phyloP scores from a whole-genome alignment of 2,888 invertebrate species.

The Ellobium chinense region DNA sequence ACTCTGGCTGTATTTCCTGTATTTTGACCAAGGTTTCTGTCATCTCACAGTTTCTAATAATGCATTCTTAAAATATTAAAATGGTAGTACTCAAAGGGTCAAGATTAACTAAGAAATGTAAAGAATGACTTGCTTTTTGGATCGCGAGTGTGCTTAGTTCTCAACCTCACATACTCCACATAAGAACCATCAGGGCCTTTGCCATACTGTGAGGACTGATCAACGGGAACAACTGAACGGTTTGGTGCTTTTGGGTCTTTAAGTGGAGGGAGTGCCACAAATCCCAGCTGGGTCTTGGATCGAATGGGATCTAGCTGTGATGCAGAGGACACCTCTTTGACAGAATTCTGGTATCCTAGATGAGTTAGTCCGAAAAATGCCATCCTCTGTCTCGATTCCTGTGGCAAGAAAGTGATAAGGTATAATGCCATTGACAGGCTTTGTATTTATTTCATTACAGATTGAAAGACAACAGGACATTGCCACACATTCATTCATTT shows the following conservation, averaged over 20 bases:
- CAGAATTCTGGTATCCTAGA: slow-evolving; percentile 75
- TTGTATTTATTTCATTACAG: too few relatives aligned
- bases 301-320: slow-evolving; percentile 63
- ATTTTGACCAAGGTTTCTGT: too few relatives aligned
- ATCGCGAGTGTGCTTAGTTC: slow-evolving; percentile 72
- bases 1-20: too few relatives aligned
- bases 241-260: slow-evolving; percentile 61
- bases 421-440: too few relatives aligned
- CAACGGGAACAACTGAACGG: slow-evolving; percentile 71
- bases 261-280: slow-evolving; percentile 71
- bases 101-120: too few relatives aligned
- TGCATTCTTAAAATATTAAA: too few relatives aligned
- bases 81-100: too few relatives aligned
- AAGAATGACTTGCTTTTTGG: slow-evolving; percentile 25
- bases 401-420: too few relatives aligned
- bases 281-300: slow-evolving; percentile 66
- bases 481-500: too few relatives aligned
- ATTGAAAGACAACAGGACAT: too few relatives aligned
- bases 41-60: too few relatives aligned
- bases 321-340: slow-evolving; percentile 70
- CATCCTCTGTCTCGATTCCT: slow-evolving; percentile 61
- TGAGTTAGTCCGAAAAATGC: slow-evolving; percentile 77
- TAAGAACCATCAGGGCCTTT: slow-evolving; percentile 36
- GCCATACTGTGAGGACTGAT: slow-evolving; percentile 43
- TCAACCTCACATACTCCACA: slow-evolving; percentile 70